A percentile compares a stretch with the other conserved stretches of the same genome.
Conservation (phyloP, 2,113 vertebrate species). For the Rhombomys opimus region DNA sequence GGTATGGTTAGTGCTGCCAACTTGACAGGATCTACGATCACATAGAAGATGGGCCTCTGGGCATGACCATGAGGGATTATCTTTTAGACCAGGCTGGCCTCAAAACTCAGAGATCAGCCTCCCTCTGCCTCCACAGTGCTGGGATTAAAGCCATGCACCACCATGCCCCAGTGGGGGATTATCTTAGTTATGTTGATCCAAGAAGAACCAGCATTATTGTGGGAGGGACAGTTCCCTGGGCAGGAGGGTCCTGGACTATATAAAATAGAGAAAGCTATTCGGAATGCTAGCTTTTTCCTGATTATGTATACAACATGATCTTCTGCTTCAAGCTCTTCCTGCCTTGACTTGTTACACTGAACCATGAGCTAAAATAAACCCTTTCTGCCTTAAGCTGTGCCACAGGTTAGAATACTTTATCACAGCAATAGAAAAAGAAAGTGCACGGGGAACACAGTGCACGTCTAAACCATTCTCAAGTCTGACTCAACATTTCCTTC, state of each 20-base stretch:
- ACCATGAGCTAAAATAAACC: background rate
- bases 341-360: background rate
- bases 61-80: background rate
- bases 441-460: background rate
- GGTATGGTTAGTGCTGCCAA: background rate
- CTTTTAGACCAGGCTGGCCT: background rate
- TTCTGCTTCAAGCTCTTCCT: background rate
- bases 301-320: background rate
- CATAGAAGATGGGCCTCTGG: background rate
- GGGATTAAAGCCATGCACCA: background rate
- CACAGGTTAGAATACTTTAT: background rate
- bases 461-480: background rate
- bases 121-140: background rate
- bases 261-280: background rate
- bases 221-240: background rate
- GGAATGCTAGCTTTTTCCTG: background rate
- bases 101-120: background rate
- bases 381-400: background rate
- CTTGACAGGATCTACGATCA: background rate
- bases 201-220: background rate
- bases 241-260: background rate
- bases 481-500: background rate
- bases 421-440: background rate
- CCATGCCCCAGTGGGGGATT: background rate
- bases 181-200: background rate